Evolutionary conservation across 2,113 vertebrate genomes (phyloP), one percentile per base, ranked within the genome.

Genomic region (Psammodynastes pulverulentus): DNA sequence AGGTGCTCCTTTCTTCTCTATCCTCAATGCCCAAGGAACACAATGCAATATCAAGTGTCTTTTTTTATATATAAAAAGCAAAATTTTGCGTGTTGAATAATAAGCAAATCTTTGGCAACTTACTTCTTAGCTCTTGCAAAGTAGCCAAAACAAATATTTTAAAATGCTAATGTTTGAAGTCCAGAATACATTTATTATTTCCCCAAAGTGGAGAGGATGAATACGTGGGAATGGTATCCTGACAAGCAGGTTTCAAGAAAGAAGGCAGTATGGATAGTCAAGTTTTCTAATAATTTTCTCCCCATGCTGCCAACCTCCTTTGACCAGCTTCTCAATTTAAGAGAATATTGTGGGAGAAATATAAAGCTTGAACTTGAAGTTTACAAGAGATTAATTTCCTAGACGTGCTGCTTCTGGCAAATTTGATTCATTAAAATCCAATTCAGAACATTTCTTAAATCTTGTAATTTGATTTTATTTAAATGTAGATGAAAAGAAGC

Each of bases 401-500:
- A 89, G 94, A 29, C 93, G 85, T 96, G 9, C 95, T 96, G 96
- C 94, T 97, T 95, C 95, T 96, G 94, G 93, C 94, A 84, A 95
- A 94, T 92, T 95, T 96, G 94, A 95, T 93, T 95, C 93, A 90
- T 94, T 93, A 90, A 94, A 48, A 39, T 95, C 93, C 52, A 90
- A 93, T 96, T 96, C 92, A 95, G 94, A 93, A 92, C 94, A 93
- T 94, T 93, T 96, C 94, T 97, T 79, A 93, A 94, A 88, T 94
- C 91, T 91, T 96, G 93, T 97, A 93, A 90, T 86, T 96, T 95
- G 91, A 95, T 93, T 95, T 96, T 97, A 97, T 92, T 97, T 95
- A 95, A 94, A 96, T 93, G 84, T 95, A 95, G 94, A 95, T 97
- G 53, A 90, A 96, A 94, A 95, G 95, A 96, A 97, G 94, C 96